These are phyloP conservation scores for Notamacropus eugenii DNA, from an alignment of 2,797 vertebrate species.

Conservation along the genomic window DNA sequence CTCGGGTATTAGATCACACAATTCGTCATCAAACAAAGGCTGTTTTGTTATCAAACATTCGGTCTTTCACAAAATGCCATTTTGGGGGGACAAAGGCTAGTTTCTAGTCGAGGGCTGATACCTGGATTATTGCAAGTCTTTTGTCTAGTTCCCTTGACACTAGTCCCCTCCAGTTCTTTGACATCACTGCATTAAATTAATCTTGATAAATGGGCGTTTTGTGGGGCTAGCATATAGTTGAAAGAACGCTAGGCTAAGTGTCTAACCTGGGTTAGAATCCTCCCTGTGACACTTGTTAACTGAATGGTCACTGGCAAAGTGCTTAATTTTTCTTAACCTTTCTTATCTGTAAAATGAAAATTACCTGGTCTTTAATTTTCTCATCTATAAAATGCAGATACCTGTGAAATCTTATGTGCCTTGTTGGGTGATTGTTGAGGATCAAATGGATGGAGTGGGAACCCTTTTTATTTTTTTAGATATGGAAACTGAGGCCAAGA, in stretches of 20 bases:
- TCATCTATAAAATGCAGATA: background rate
- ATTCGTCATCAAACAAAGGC: background rate
- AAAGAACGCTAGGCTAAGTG: background rate
- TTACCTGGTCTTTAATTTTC: background rate
- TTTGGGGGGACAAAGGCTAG: background rate
- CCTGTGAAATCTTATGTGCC: background rate
- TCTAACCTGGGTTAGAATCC: too few species aligned
- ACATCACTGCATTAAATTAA: background rate
- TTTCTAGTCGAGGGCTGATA: background rate
- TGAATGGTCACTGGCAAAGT: background rate
- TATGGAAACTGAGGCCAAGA: constrained; percentile 45
- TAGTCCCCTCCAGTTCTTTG: background rate
- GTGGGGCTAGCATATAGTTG: background rate
- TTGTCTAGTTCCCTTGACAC: background rate
- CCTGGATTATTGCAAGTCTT: background rate
- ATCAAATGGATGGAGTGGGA: constrained; percentile 4
- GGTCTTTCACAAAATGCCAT: background rate
- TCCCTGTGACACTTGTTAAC: background rate
- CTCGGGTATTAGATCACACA: background rate
- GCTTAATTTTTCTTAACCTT: background rate
- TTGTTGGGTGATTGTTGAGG: background rate
- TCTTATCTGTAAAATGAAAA: background rate
- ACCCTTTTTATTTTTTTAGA: constrained; percentile 40
- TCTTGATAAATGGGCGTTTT: background rate
- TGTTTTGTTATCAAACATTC: background rate